These are phyloP conservation scores for Maniola hyperantus DNA, from an alignment of 2,888 invertebrate species.

Conservation along the genomic window DNA sequence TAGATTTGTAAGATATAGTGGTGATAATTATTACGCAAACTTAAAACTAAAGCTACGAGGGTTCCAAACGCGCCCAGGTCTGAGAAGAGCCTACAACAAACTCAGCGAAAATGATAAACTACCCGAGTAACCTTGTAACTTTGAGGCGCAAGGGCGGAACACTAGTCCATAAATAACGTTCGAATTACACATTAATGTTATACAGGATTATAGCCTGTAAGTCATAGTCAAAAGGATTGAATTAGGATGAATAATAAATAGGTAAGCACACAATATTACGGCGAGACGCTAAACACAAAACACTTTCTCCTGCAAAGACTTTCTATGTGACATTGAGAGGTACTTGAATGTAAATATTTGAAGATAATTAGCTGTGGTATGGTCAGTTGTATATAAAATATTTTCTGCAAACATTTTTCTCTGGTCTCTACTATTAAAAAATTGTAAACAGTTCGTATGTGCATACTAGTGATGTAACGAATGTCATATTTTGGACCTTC, in stretches of 20 bases:
- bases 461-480: too few species aligned
- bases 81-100: too few species aligned
- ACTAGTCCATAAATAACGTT: slow-evolving; percentile 14
- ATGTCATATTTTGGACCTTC: too few species aligned
- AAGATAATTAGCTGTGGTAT: slow-evolving; percentile 6
- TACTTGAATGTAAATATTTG: slow-evolving; percentile 21
- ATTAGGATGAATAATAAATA: not conserved
- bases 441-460: too few species aligned
- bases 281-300: not conserved
- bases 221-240: slow-evolving; percentile 10
- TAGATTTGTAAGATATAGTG: too few species aligned
- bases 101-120: not conserved
- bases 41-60: too few species aligned
- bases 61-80: too few species aligned
- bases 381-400: not conserved
- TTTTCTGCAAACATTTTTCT: slow-evolving; percentile 7
- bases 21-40: too few species aligned
- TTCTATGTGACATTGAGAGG: slow-evolving; percentile 22
- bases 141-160: slow-evolving; percentile 9
- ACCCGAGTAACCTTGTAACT: slow-evolving; percentile 1
- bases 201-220: slow-evolving; percentile 12
- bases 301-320: slow-evolving; percentile 24
- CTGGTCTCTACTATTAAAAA: too few species aligned
- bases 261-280: not conserved
- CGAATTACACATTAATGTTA: not conserved